Conservation (phyloP, 1,140 invertebrate genomes). For the Sycobia sp. region DNA sequence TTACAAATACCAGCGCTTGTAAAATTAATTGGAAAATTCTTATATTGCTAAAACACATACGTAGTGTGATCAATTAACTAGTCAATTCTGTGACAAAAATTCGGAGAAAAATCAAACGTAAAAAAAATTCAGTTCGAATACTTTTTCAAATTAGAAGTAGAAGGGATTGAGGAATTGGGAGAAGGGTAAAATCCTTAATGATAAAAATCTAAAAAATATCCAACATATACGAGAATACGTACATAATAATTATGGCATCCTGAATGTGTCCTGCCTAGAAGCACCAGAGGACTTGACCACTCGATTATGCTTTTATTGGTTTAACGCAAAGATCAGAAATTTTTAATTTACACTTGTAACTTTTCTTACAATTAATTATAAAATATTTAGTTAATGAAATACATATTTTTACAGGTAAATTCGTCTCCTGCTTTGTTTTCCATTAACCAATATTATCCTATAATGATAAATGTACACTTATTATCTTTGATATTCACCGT, state of each 20-base stretch:
- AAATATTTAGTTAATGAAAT: conserved; percentile 1
- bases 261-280: conserved; percentile 24
- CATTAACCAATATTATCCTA: no score
- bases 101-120: neutral
- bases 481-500: no score
- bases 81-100: neutral
- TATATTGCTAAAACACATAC: no score
- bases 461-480: no score
- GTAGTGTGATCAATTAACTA: no score
- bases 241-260: conserved; percentile 33
- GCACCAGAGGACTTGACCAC: conserved; percentile 9
- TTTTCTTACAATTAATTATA: neutral
- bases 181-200: conserved; percentile 4
- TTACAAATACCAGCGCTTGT: no score
- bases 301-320: conserved; percentile 2
- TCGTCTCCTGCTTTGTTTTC: no score
- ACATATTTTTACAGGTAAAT: neutral
- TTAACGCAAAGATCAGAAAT: conserved; percentile 17
- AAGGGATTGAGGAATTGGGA: no score
- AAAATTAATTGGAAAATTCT: no score
- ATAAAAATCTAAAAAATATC: conserved; percentile 27
- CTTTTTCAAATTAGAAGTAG: neutral
- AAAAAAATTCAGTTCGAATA: neutral
- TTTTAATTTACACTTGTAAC: neutral
- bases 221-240: conserved; percentile 23